A percentile compares a stretch with the other conserved stretches of the same genome.
Evolutionary conservation across 2,888 invertebrate genomes (phyloP).

Genomic region (Rhagium mordax): DNA sequence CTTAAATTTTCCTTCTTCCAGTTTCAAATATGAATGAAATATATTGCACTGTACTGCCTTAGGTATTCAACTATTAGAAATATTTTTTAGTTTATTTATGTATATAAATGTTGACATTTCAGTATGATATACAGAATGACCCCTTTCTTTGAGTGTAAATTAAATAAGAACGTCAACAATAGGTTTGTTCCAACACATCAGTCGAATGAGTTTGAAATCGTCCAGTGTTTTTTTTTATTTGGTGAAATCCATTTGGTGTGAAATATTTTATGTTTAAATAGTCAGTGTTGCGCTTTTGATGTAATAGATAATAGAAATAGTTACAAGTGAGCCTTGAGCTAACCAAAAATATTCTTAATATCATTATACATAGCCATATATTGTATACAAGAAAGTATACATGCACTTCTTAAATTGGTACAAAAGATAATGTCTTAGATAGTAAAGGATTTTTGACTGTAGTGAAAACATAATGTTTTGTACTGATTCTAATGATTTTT

Average conservation of each 20-base stretch:
- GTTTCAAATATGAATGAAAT: too few species aligned
- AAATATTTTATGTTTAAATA: constrained; percentile 27
- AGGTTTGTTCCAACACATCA: too few species aligned
- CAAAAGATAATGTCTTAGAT: neutral
- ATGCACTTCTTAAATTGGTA: neutral
- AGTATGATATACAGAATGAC: too few species aligned
- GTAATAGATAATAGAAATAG: constrained; percentile 46
- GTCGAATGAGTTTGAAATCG: too few species aligned
- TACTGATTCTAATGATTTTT: constrained; percentile 8
- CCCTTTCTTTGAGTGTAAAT: too few species aligned
- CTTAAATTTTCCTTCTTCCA: neutral
- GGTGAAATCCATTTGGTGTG: constrained; percentile 8
- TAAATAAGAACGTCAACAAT: too few species aligned
- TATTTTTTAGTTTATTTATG: too few species aligned
- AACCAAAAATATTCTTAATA: constrained; percentile 14
- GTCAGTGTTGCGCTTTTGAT: constrained; percentile 48
- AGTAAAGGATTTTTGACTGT: neutral
- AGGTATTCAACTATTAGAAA: too few species aligned
- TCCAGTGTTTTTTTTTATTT: neutral
- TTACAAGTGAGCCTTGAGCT: constrained; percentile 59
- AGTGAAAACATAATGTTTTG: constrained; percentile 13
- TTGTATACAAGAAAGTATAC: neutral
- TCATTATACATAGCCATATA: neutral
- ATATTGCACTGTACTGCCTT: too few species aligned
- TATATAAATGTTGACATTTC: too few species aligned